phyloP scores from a whole-genome alignment of 2,888 invertebrate species.

The Congeria kusceri region DNA sequence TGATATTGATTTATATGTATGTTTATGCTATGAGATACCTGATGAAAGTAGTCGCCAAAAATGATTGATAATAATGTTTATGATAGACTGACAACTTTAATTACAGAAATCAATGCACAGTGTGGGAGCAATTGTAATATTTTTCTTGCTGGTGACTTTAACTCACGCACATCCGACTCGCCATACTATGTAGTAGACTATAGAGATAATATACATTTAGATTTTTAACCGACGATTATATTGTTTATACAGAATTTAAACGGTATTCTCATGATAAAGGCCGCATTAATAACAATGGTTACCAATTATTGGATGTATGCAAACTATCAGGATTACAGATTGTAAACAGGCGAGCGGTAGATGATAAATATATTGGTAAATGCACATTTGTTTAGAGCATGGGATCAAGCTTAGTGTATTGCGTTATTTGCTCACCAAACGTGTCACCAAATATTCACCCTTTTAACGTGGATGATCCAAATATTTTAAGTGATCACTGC shows the following conservation, averaged over 20 bases:
- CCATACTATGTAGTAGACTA: neutral
- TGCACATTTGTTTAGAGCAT: neutral
- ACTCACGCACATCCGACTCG: neutral
- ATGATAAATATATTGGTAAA: slow-evolving; percentile 1
- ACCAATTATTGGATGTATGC: neutral
- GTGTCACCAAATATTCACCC: too few species aligned
- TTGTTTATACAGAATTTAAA: neutral
- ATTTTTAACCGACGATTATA: slow-evolving; percentile 5
- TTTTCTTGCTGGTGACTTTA: neutral
- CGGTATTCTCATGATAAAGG: slow-evolving; percentile 13
- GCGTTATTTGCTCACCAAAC: neutral
- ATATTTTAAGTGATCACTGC: too few species aligned
- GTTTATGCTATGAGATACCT: slow-evolving; percentile 33
- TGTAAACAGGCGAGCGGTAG: neutral
- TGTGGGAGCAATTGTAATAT: too few species aligned
- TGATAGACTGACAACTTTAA: slow-evolving; percentile 23
- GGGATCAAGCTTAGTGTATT: neutral
- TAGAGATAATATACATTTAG: neutral
- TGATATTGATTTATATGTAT: slow-evolving; percentile 25
- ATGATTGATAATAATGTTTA: slow-evolving; percentile 18
- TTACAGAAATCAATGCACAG: neutral
- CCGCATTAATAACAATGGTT: slow-evolving; percentile 3
- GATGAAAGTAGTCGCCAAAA: slow-evolving; percentile 24
- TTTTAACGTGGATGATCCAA: too few species aligned
- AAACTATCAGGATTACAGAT: neutral